A percentile compares a stretch with the other conserved stretches of the same genome.
Evolutionary conservation across 35 echinoderm and acorn worm species (phyloP).

Genomic region (Patiria miniata): DNA sequence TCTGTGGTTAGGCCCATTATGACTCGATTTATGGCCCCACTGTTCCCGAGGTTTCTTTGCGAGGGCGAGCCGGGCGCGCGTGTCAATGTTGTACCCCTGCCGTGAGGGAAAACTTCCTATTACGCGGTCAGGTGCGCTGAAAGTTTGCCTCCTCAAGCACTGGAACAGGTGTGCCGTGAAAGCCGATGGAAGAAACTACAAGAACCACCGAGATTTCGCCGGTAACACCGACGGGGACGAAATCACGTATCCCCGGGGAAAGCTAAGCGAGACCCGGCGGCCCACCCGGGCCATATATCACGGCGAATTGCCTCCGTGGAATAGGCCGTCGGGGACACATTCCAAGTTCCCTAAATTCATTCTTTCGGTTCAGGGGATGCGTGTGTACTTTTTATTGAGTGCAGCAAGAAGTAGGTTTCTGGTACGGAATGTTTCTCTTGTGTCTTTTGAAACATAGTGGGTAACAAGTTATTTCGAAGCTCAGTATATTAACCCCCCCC

Average conservation of each 20-base stretch:
- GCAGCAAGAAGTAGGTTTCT: no score
- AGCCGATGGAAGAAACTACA: not conserved
- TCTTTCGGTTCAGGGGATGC: no score
- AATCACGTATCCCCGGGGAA: not conserved
- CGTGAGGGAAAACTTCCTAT: slow-evolving; percentile 3
- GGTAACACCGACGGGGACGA: not conserved
- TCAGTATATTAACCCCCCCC: no score
- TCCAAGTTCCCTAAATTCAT: not conserved
- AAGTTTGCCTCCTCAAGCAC: not conserved
- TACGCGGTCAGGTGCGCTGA: not conserved
- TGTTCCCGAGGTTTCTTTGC: no score
- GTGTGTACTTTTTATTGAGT: no score
- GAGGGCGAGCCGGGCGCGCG: not conserved
- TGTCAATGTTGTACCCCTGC: not conserved
- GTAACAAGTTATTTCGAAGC: no score
- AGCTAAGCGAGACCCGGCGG: not conserved
- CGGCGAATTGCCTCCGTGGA: not conserved
- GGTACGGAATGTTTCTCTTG: no score
- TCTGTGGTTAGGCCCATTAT: not conserved
- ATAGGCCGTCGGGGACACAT: not conserved
- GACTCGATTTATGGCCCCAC: not conserved
- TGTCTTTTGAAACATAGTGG: no score
- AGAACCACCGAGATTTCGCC: not conserved
- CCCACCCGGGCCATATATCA: slow-evolving; percentile 9
- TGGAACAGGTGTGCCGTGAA: not conserved